Evolutionary conservation across 2,797 vertebrate genomes (phyloP), one percentile per base, ranked within the genome.

Genomic region (Karalla daura): DNA sequence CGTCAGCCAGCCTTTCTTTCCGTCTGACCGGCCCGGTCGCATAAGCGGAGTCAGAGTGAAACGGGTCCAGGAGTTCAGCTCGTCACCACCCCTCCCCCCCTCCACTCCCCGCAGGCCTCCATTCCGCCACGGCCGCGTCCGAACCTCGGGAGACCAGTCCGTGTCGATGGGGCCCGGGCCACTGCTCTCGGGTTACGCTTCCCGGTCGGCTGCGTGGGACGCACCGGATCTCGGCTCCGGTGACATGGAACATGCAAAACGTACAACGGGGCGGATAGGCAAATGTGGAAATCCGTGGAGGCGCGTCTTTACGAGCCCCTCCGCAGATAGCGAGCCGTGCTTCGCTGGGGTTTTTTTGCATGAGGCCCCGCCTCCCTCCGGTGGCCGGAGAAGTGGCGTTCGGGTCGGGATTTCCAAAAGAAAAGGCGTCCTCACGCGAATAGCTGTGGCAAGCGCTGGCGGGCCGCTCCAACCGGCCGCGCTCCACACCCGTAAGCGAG

Each of bases 131-230:
- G 52, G 80, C 66, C 78, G 62, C 46, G 76, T 75, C 71, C 76
- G 73, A 73, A 79, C 71, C 71, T 46, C 10, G 23, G n/a, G 73
- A 75, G 65, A 67, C 80, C 14, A 7, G 64, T 53, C 41, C 66
- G 33, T 65, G 70, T 75, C 72, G 80, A 75, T 65, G 53, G 41
- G 70, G 70, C 81, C 78, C 69, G 64, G n/a, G 60, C 51, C 49
- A 10, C 67, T 11, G 37, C 11, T 62, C 78, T 90, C 81, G 50
- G 28, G 55, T 87, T 88, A 68, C 83, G 68, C 52, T 54, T 86
- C 53, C 70, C 70, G 63, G 63, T 80, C 82, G 14, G 13, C 52
- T 18, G 14, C 55, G 23, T 72, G 45, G 63, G 23, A 63, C 56
- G 63, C 15, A 47, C 28, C 36, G 62, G 55, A 56, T 80, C 78